A percentile compares a stretch with the other conserved stretches of the same genome.
phyloP scores from a whole-genome alignment of 2,888 invertebrate species.

The Leucoma salicis region DNA sequence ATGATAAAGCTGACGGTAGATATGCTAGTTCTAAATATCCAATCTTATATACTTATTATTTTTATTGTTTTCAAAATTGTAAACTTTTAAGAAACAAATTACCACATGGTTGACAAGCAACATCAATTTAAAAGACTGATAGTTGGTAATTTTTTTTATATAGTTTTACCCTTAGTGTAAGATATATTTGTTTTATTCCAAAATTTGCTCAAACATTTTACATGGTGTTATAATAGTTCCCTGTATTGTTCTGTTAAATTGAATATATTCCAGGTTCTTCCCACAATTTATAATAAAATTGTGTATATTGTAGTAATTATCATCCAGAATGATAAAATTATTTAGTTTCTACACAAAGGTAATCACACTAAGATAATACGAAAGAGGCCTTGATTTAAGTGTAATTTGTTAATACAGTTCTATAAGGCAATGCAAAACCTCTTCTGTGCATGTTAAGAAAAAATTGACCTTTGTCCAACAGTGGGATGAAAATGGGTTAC shows the following conservation, averaged over 20 bases:
- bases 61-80: constrained; percentile 53
- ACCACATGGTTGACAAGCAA: constrained; percentile 78
- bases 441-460: no score
- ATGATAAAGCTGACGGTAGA: constrained; percentile 58
- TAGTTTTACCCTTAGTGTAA: constrained; percentile 80
- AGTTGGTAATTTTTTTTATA: constrained; percentile 79
- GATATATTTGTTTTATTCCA: constrained; percentile 73
- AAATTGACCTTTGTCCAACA: no score
- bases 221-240: constrained; percentile 49
- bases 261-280: no score
- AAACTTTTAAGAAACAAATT: constrained; percentile 79
- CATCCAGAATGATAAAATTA: no score
- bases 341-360: no score
- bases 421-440: no score
- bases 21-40: constrained; percentile 49
- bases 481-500: no score
- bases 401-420: constrained; percentile 3
- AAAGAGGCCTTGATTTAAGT: constrained; percentile 9
- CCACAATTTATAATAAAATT: no score
- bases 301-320: no score
- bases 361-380: not conserved
- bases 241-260: no score
- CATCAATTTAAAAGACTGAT: constrained; percentile 84
- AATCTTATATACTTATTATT: constrained; percentile 25
- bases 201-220: constrained; percentile 76